Evolutionary conservation across 2,888 invertebrate species (phyloP).

Genomic region (Rhogogaster chlorosoma): DNA sequence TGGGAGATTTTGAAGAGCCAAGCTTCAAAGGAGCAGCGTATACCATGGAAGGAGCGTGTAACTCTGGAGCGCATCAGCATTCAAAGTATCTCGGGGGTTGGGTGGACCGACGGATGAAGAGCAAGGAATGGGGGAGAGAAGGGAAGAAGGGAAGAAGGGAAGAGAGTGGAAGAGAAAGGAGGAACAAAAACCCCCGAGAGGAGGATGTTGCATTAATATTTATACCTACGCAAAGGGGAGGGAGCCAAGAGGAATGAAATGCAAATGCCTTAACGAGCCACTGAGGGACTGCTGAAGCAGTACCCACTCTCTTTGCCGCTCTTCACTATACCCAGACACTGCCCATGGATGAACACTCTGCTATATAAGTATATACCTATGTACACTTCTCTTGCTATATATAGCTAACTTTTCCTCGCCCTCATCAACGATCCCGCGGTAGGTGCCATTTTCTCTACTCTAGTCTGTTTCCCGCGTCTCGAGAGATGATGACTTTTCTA

Average conservation of each 20-base stretch:
- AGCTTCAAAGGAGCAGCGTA: slow-evolving; percentile 33
- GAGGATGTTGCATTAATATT: slow-evolving; percentile 78
- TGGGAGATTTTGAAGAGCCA: slow-evolving; percentile 37
- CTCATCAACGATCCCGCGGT: slow-evolving; percentile 34
- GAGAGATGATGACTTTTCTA: slow-evolving; percentile 26
- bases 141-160: slow-evolving; percentile 62
- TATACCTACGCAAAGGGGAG: slow-evolving; percentile 72
- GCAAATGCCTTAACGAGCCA: slow-evolving; percentile 78
- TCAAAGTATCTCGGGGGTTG: slow-evolving; percentile 73
- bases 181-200: slow-evolving; percentile 76
- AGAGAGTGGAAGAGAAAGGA: slow-evolving; percentile 55
- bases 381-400: slow-evolving; percentile 7
- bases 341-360: slow-evolving; percentile 35
- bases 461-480: neutral
- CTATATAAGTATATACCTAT: neutral
- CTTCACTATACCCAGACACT: slow-evolving; percentile 25
- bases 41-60: slow-evolving; percentile 54
- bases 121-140: slow-evolving; percentile 65
- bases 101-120: slow-evolving; percentile 48
- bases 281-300: slow-evolving; percentile 75
- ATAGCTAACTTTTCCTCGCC: neutral
- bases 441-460: slow-evolving; percentile 32
- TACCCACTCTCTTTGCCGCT: slow-evolving; percentile 48
- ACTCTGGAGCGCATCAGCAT: slow-evolving; percentile 76
- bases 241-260: slow-evolving; percentile 72